Base-by-base conservation (phyloP, 2,113 vertebrate genomes). In the Podarcis raffonei region DNA sequence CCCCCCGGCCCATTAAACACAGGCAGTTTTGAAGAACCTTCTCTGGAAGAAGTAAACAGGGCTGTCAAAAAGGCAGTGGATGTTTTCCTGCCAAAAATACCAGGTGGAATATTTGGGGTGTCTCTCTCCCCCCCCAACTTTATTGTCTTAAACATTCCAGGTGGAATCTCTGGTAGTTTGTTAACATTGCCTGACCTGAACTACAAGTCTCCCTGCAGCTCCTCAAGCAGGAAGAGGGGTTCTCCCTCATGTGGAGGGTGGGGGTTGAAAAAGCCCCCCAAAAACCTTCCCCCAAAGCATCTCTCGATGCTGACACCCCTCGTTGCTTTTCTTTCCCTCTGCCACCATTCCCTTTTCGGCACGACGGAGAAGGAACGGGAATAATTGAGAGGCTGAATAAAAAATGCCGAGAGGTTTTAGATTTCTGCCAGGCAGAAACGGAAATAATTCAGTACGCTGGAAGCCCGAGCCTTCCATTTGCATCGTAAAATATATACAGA, bases 1-100 rank as follows among this genome's bases (percentile, higher is more conserved):
- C 69, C 62, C 35, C 27, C 92, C 92, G 96, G 95, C 92, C 95
- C 95, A 95, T 95, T 93, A 95, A 96, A 96, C 95, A 94, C 94
- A 96, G 95, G 96, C 96, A 96, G 96, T 96, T 89, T 95, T 94
- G 93, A 95, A 83, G 88, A 87, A 71, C 89, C 94, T 91, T 83
- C 90, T 96, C 94, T 87, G 94, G 93, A 94, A 93, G 95, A 85
- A 92, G 92, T 95, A 97, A 96, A 96, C 93, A 93, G 88, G 81
- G 85, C 91, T 87, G 91, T 95, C 92, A 91, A 88, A 93, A 37
- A 84, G 95, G 92, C 93, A 91, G 94, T 92, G 94, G 93, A 95
- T 92, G 90, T 93, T 94, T 94, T 90, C 9, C 48, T 53, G 18
- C 90, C 92, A 90, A 91, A 37, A 84, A 93, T 94, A 94, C 93